Evolutionary conservation across 2,888 invertebrate genomes (phyloP).

Genomic region (Sepioteuthis lessoniana): DNA sequence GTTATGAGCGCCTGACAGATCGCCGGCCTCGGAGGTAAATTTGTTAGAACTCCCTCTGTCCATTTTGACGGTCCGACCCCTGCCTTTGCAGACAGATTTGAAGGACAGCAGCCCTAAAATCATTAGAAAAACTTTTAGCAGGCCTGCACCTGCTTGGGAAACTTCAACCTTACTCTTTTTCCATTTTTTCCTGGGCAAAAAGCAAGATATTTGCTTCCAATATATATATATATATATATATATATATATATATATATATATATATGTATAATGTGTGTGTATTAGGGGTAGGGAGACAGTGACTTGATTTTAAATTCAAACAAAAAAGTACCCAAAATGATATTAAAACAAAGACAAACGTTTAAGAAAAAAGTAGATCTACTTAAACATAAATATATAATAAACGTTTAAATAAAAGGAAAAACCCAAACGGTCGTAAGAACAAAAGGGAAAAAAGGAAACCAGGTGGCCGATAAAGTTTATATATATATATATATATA

Average conservation of each 20-base stretch:
- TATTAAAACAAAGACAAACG: background rate
- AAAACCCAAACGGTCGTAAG: background rate
- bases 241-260: no score
- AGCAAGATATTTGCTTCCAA: background rate
- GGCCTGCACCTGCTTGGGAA: constrained; percentile 11
- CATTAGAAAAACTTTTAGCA: background rate
- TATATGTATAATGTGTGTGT: no score
- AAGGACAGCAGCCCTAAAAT: background rate
- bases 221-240: background rate
- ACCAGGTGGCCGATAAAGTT: background rate
- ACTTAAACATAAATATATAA: background rate
- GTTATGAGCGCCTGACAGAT: background rate
- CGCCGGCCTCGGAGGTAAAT: constrained; percentile 6
- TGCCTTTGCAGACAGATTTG: background rate
- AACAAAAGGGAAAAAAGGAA: background rate
- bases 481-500: no score
- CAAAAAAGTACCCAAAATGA: background rate
- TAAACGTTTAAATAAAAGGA: background rate
- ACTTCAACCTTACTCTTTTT: background rate
- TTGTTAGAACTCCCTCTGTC: background rate
- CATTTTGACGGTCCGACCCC: background rate
- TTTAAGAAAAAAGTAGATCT: background rate
- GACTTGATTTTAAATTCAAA: background rate
- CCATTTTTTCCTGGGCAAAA: background rate
- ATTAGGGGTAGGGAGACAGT: background rate